These are phyloP conservation scores for Eidolon dupreanum DNA, from an alignment of 2,797 vertebrate species.

Conservation along the genomic window DNA sequence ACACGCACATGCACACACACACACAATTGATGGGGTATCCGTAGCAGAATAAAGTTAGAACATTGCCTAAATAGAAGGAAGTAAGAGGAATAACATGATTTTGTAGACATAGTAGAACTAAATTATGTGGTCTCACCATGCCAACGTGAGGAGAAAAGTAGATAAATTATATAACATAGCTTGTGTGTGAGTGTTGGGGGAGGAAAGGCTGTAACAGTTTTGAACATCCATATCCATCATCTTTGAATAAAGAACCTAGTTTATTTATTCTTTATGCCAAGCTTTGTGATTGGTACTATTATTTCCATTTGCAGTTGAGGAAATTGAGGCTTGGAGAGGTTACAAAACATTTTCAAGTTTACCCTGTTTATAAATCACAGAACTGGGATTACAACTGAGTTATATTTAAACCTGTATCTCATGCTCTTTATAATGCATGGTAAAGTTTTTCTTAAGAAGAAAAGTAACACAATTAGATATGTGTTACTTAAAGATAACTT, in stretches of 20 bases:
- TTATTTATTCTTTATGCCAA: not conserved
- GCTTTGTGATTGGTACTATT: not conserved
- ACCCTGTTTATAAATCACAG: not conserved
- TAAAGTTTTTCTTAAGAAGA: not conserved
- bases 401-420: not conserved
- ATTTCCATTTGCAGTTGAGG: not conserved
- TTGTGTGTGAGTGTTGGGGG: fast-evolving
- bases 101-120: not conserved
- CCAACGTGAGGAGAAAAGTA: not conserved
- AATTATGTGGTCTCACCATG: not conserved
- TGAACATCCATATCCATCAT: not conserved
- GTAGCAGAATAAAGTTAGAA: not conserved
- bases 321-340: not conserved
- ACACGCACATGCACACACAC: too few relatives aligned
- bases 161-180: not conserved
- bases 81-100: not conserved
- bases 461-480: not conserved
- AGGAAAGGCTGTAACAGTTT: not conserved
- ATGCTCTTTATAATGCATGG: not conserved
- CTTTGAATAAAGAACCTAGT: not conserved
- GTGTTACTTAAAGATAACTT: not conserved
- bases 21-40: not conserved
- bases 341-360: not conserved
- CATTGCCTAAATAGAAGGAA: not conserved
- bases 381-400: not conserved